Evolutionary conservation across 2,888 invertebrate species (phyloP).

Genomic region (Andrena bucephala): DNA sequence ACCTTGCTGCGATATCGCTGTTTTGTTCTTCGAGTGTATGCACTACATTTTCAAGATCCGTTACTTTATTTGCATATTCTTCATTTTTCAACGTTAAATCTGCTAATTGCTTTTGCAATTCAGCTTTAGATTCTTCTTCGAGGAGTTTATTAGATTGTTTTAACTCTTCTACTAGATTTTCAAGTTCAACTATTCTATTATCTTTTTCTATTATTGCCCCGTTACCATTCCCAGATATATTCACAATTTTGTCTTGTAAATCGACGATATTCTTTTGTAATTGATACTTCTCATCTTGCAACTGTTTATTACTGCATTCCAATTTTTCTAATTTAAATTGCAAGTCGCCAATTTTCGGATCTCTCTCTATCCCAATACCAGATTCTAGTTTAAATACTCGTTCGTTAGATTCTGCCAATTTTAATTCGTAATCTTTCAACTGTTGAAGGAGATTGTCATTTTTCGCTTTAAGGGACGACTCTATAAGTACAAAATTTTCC

Average conservation of each 20-base stretch:
- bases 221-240: constrained; percentile 68
- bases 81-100: constrained; percentile 77
- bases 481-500: constrained; percentile 90
- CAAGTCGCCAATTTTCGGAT: constrained; percentile 75
- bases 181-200: constrained; percentile 85
- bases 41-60: constrained; percentile 76
- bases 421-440: constrained; percentile 87
- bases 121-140: constrained; percentile 78
- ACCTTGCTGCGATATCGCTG: constrained; percentile 67
- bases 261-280: constrained; percentile 79
- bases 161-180: constrained; percentile 81
- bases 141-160: constrained; percentile 78
- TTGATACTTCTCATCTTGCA: constrained; percentile 81
- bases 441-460: constrained; percentile 87
- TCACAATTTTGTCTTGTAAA: constrained; percentile 78
- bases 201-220: constrained; percentile 78
- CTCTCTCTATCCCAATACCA: constrained; percentile 73
- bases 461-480: constrained; percentile 90
- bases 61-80: constrained; percentile 75
- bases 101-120: constrained; percentile 76
- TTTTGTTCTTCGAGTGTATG: constrained; percentile 77
- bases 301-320: constrained; percentile 74
- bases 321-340: constrained; percentile 76
- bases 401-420: constrained; percentile 83
- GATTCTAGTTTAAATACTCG: constrained; percentile 78